These are phyloP conservation scores for Beroe forskalii DNA, from an alignment of 37 sponge, comb jelly and placozoan genomes.

Conservation along the genomic window DNA sequence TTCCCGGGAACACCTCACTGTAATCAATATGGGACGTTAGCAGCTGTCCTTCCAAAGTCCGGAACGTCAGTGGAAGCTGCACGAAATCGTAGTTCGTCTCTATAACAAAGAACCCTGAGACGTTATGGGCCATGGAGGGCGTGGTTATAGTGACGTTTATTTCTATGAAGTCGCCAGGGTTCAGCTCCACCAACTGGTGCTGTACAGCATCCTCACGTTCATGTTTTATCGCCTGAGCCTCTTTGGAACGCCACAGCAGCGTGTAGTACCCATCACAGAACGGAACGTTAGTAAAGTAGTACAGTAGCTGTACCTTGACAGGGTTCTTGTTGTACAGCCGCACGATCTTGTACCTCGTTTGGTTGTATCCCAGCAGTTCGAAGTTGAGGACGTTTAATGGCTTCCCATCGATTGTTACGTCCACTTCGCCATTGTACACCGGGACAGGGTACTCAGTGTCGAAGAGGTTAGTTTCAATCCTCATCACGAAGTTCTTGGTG, in stretches of 20 bases:
- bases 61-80: slow-evolving; percentile 38
- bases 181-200: slow-evolving; percentile 34
- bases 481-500: not conserved
- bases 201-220: slow-evolving; percentile 41
- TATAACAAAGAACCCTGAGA: slow-evolving; percentile 59
- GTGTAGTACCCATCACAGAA: slow-evolving; percentile 54
- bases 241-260: not conserved
- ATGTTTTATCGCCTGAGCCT: not conserved
- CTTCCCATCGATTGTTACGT: slow-evolving; percentile 14
- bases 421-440: slow-evolving; percentile 40
- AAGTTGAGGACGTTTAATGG: slow-evolving; percentile 51
- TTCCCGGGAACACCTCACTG: slow-evolving; percentile 35
- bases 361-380: slow-evolving; percentile 49
- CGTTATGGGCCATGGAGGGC: slow-evolving; percentile 50
- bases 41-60: slow-evolving; percentile 26
- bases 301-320: not conserved
- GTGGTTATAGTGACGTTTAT: slow-evolving; percentile 44
- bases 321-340: slow-evolving; percentile 41
- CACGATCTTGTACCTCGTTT: slow-evolving; percentile 18
- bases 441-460: not conserved
- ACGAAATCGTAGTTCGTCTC: slow-evolving; percentile 51
- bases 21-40: slow-evolving; percentile 42
- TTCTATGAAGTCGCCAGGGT: slow-evolving; percentile 9
- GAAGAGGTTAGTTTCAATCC: slow-evolving; percentile 6
- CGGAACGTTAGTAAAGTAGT: slow-evolving; percentile 55